phyloP scores from a whole-genome alignment of 2,113 vertebrate species.

The Andinoacara biseriatus region DNA sequence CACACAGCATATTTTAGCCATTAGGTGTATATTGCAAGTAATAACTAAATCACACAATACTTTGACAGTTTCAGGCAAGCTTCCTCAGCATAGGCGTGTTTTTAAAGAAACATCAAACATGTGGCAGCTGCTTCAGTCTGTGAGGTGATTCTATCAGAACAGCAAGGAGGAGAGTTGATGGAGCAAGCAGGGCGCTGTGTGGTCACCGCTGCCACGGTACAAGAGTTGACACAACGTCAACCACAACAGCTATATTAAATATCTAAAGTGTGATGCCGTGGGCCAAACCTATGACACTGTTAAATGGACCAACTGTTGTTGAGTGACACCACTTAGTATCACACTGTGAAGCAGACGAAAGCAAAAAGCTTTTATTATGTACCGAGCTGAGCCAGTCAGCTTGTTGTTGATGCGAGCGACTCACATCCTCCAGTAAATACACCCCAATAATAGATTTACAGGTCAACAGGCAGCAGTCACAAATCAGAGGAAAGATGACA shows the following conservation, averaged over 20 bases:
- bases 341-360: slow-evolving; percentile 25
- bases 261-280: slow-evolving; percentile 50
- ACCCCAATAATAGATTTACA: slow-evolving; percentile 36
- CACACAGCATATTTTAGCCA: background rate
- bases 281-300: slow-evolving; percentile 64
- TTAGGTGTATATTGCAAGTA: background rate
- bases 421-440: slow-evolving; percentile 33
- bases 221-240: slow-evolving; percentile 43
- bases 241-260: slow-evolving; percentile 39
- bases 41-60: background rate
- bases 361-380: slow-evolving; percentile 33
- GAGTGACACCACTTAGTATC: slow-evolving; percentile 60
- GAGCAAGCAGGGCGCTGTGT: slow-evolving; percentile 11
- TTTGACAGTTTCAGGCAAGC: background rate
- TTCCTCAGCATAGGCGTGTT: background rate
- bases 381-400: slow-evolving; percentile 29
- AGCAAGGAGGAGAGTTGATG: slow-evolving; percentile 18
- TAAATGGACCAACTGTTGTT: slow-evolving; percentile 24
- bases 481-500: slow-evolving; percentile 10
- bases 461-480: slow-evolving; percentile 15
- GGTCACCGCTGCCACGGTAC: slow-evolving; percentile 32
- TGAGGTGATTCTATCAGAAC: slow-evolving; percentile 46
- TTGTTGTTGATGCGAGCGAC: slow-evolving; percentile 40
- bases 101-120: slow-evolving; percentile 14
- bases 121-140: slow-evolving; percentile 6